Evolutionary conservation across 2,113 vertebrate species (phyloP).

Genomic region (Cyphomyrus discorhynchus): DNA sequence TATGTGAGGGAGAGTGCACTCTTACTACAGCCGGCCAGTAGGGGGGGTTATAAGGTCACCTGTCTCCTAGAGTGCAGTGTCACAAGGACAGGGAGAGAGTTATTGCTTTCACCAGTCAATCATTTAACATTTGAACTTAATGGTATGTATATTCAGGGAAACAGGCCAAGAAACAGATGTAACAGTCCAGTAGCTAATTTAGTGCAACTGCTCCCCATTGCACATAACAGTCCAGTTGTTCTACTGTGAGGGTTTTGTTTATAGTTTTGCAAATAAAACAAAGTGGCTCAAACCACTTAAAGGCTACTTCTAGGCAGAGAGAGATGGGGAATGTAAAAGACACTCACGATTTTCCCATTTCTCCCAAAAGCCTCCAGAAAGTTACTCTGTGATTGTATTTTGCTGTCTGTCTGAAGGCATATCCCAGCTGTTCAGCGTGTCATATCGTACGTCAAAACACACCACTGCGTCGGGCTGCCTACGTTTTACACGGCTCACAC

Average conservation of each 20-base stretch:
- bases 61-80: neutral
- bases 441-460: neutral
- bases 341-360: neutral
- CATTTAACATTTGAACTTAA: neutral
- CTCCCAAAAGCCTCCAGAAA: neutral
- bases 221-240: neutral
- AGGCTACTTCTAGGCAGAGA: neutral
- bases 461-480: neutral
- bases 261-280: neutral
- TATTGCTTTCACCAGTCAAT: slow-evolving; percentile 10
- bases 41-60: neutral
- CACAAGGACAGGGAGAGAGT: neutral
- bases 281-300: neutral
- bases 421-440: neutral
- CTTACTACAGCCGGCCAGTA: neutral
- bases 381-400: neutral
- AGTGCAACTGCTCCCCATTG: neutral
- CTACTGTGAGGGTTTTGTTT: neutral
- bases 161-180: neutral
- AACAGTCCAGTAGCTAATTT: slow-evolving; percentile 3
- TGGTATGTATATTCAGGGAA: neutral
- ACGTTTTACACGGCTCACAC: neutral
- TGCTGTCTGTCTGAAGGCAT: neutral
- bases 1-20: neutral
- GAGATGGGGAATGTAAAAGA: neutral